Conservation (phyloP, 2,113 vertebrate species). For the Seriola rivoliana region DNA sequence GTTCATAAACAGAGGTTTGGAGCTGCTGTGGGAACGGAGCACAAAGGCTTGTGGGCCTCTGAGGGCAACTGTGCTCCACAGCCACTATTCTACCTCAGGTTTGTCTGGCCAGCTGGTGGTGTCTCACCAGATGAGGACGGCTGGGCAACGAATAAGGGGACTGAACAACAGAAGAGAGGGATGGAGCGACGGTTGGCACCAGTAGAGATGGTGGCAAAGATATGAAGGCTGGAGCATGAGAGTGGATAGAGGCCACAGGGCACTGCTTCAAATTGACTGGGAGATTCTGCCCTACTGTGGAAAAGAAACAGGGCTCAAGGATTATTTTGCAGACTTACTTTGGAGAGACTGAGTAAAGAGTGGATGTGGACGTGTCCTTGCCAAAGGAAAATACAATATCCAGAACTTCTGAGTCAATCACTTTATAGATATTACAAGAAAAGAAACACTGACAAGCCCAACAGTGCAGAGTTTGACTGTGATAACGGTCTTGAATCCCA, state of each 20-base stretch:
- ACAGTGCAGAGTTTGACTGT: background rate
- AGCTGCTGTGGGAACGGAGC: constrained; percentile 85
- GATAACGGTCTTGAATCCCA: constrained; percentile 26
- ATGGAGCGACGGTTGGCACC: constrained; percentile 66
- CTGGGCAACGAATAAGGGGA: constrained; percentile 55
- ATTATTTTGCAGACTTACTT: constrained; percentile 19
- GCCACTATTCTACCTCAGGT: constrained; percentile 63
- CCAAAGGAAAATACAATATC: constrained; percentile 9
- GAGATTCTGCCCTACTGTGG: constrained; percentile 38
- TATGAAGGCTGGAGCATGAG: constrained; percentile 42
- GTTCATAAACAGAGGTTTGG: constrained; percentile 86
- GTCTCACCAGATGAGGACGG: constrained; percentile 70
- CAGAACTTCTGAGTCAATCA: background rate
- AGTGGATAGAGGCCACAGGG: constrained; percentile 52
- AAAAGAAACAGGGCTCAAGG: constrained; percentile 13
- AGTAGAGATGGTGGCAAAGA: constrained; percentile 63
- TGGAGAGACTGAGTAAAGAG: background rate
- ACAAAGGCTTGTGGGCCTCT: constrained; percentile 81
- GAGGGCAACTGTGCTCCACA: constrained; percentile 75
- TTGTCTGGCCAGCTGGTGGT: constrained; percentile 77
- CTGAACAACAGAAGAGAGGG: constrained; percentile 63
- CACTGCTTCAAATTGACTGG: constrained; percentile 66
- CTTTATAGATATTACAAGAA: background rate
- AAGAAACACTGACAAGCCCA: background rate
- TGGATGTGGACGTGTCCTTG: background rate